These are phyloP conservation scores for Peromyscus maniculatus DNA, from an alignment of 2,113 vertebrate genomes.

Conservation along the genomic window DNA sequence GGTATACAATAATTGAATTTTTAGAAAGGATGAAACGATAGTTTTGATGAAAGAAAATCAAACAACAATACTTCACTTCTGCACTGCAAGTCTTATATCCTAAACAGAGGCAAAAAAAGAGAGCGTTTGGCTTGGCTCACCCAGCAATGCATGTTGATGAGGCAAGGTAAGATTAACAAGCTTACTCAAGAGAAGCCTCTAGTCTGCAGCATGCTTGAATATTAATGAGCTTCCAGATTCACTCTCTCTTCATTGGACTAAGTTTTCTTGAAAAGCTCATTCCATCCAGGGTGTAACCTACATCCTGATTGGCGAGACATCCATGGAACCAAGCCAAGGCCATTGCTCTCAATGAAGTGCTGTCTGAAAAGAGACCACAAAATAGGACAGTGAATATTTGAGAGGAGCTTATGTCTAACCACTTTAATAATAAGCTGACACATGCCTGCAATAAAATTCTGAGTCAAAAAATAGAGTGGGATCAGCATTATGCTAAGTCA, in stretches of 20 bases:
- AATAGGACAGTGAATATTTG: slow-evolving; percentile 66
- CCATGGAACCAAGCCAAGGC: slow-evolving; percentile 59
- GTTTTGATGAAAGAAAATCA: neutral
- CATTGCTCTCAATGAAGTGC: slow-evolving; percentile 40
- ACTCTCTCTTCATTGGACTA: slow-evolving; percentile 46
- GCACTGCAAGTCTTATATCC: neutral
- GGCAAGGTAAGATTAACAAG: slow-evolving; percentile 60
- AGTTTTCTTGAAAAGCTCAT: slow-evolving; percentile 46
- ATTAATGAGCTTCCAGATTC: slow-evolving; percentile 63
- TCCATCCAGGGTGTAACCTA: slow-evolving; percentile 25
- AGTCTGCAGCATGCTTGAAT: slow-evolving; percentile 43
- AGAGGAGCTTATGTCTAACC: slow-evolving; percentile 73
- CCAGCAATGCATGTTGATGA: neutral
- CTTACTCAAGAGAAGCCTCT: slow-evolving; percentile 66
- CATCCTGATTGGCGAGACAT: slow-evolving; percentile 61
- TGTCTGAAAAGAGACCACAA: slow-evolving; percentile 65
- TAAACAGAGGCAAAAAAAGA: neutral
- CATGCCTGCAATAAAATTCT: slow-evolving; percentile 61
- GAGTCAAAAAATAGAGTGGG: slow-evolving; percentile 73
- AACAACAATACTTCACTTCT: neutral
- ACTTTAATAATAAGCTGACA: slow-evolving; percentile 76
- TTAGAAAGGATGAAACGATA: neutral
- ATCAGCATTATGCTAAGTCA: slow-evolving; percentile 78
- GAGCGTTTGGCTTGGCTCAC: neutral
- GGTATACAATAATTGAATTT: neutral